Base-by-base conservation (phyloP, 2,113 vertebrate species). In the Nothoprocta perdicaria region DNA sequence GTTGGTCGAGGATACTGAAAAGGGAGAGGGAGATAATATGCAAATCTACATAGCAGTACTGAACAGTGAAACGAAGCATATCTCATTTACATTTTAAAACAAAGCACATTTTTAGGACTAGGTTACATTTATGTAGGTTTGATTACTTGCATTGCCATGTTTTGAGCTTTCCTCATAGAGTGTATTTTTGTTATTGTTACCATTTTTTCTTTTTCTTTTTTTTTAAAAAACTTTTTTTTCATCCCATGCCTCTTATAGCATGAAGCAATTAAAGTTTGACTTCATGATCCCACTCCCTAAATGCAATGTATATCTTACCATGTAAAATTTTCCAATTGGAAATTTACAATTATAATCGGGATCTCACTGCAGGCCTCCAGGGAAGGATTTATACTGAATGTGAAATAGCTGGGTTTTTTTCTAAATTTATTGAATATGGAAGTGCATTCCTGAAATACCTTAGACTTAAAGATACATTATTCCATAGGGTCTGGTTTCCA, bases 1-100 rank as follows among this genome's bases (percentile, higher is more conserved):
- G 96, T 96, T 96, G 94, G 92, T 89, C 14, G 43, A 95, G 96
- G 94, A 95, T 93, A 92, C 87, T 72, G 89, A 86, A 94, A 94
- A 84, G 85, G 80, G 74, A 86, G 83, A 92, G 94, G 87, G 65
- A 95, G 96, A 96, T 96, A 94, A 95, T 92, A 96, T 96, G 96
- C 73, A 96, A 96, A 96, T 96, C 40, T 91, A 53, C 80, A 57
- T 61, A 68, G 79, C 82, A 83, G 40, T 65, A 91, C 10, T 86
- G 89, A 95, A 78, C 76, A 78, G 73, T 45, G 89, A 94, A 95
- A 95, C 0, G 43, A 92, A 95, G 80, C 57, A 92, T 84, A 91
- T 92, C 89, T 83, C 41, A 93, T 95, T 95, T 95, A 82, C 88
- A 95, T 96, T 92, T 95, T 96, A 76, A 91, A 95, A 86, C 78